A percentile compares a stretch with the other conserved stretches of the same genome.
These are phyloP conservation scores for Mormyrus iriodes DNA, from an alignment of 2,113 vertebrate species.

Conservation along the genomic window DNA sequence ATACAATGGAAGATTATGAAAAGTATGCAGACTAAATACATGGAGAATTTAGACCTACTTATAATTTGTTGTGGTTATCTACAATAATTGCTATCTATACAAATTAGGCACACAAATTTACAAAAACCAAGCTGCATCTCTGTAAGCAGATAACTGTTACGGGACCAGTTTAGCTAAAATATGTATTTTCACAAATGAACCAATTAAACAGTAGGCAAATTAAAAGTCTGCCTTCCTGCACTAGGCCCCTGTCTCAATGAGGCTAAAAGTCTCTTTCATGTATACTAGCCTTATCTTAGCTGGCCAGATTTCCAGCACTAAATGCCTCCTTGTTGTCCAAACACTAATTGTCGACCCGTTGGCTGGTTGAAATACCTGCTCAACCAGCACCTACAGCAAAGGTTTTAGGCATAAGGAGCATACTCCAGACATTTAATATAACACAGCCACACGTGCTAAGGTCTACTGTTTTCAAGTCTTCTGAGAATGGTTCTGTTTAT, in stretches of 20 bases:
- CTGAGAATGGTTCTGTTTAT: neutral
- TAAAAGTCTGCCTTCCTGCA: constrained; percentile 14
- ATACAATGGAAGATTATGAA: neutral
- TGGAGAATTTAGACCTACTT: neutral
- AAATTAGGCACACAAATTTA: neutral
- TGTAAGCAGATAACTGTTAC: neutral
- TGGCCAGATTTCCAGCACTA: constrained; percentile 41
- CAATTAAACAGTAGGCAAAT: constrained; percentile 26
- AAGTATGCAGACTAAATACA: neutral
- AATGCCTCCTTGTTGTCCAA: constrained; percentile 29
- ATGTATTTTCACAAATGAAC: constrained; percentile 3
- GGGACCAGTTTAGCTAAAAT: neutral
- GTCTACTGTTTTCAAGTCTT: neutral
- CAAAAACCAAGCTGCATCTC: neutral
- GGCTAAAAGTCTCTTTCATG: constrained; percentile 44
- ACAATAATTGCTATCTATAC: neutral
- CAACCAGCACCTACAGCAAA: neutral
- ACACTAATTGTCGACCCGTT: constrained; percentile 38
- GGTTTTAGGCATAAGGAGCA: neutral
- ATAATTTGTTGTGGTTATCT: neutral
- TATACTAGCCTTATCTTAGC: constrained; percentile 52
- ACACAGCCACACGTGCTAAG: neutral
- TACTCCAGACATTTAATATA: neutral
- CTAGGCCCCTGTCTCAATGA: constrained; percentile 26
- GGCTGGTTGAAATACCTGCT: constrained; percentile 19